phyloP scores from a whole-genome alignment of 2,888 invertebrate species.

The Amblyjoppa fuscipennis region DNA sequence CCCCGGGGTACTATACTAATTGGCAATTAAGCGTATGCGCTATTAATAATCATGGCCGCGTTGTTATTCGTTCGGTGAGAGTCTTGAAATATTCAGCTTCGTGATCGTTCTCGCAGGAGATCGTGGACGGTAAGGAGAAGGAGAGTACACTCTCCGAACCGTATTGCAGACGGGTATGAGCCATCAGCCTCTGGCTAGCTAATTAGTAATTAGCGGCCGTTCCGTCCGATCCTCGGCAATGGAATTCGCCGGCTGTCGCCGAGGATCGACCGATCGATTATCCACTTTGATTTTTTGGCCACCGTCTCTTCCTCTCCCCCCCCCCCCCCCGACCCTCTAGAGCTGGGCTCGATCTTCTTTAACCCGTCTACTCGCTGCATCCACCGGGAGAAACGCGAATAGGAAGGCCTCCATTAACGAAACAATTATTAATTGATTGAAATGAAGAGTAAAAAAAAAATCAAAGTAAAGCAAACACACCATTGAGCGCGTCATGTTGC shows the following conservation, averaged over 20 bases:
- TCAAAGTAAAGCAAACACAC: constrained; percentile 31
- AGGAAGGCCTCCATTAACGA: constrained; percentile 51
- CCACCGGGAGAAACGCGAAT: constrained; percentile 22
- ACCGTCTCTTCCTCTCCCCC: constrained; percentile 31
- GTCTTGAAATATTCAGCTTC: constrained; percentile 65
- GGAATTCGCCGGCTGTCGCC: constrained; percentile 68
- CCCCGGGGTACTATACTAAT: constrained; percentile 58
- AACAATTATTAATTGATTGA: constrained; percentile 62
- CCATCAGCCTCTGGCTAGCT: constrained; percentile 65
- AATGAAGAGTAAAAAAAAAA: constrained; percentile 25
- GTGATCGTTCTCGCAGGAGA: constrained; percentile 66
- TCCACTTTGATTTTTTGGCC: constrained; percentile 68
- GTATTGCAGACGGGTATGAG: constrained; percentile 60
- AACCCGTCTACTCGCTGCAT: constrained; percentile 17
- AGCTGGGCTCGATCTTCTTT: constrained; percentile 1
- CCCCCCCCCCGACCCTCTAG: constrained; percentile 7
- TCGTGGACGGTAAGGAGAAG: constrained; percentile 33
- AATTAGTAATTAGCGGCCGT: constrained; percentile 71
- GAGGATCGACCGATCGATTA: constrained; percentile 67
- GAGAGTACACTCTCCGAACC: constrained; percentile 50
- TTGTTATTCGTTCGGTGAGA: constrained; percentile 64
- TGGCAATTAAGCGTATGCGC: constrained; percentile 69
- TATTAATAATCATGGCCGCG: constrained; percentile 68
- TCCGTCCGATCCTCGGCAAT: constrained; percentile 64
- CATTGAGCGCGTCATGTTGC: constrained; percentile 37